Conservation (phyloP, 2,888 invertebrate genomes). For the Dyspetes luteomarginatus region DNA sequence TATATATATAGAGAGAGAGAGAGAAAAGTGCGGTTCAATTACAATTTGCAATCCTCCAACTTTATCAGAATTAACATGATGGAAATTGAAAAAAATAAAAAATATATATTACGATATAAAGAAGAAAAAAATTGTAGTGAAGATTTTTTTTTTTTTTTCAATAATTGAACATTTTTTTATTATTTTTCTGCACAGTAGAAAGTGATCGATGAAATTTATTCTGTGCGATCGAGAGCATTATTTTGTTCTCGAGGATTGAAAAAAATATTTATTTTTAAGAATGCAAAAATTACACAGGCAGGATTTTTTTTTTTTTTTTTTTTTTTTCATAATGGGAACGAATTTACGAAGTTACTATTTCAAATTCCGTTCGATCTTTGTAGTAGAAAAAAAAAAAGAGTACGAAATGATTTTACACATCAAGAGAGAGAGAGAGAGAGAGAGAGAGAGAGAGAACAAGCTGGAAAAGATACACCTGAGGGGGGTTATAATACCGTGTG, state of each 20-base stretch:
- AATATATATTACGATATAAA: background rate
- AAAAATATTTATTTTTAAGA: too few relatives aligned
- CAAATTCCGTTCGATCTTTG: background rate
- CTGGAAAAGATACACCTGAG: conserved; percentile 30
- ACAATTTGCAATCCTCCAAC: background rate
- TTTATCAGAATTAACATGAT: background rate
- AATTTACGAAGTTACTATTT: background rate
- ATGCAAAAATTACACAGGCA: too few relatives aligned
- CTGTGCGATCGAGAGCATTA: too few relatives aligned
- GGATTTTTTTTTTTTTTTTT: too few relatives aligned
- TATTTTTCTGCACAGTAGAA: too few relatives aligned
- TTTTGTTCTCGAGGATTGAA: too few relatives aligned
- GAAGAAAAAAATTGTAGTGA: too few relatives aligned
- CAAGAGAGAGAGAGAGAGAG: conserved; percentile 38
- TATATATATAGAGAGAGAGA: conserved; percentile 12
- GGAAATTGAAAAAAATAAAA: background rate
- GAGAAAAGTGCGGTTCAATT: background rate
- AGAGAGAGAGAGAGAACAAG: conserved; percentile 26
- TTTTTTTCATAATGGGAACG: too few relatives aligned
- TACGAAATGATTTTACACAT: background rate
- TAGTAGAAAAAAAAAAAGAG: background rate
- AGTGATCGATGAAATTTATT: too few relatives aligned
- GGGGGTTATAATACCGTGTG: conserved; percentile 22
- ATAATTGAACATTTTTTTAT: too few relatives aligned
- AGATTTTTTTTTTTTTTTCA: too few relatives aligned